Percentiles rank a stretch among this genome's conserved stretches.
Conservation (phyloP, 35 echinoderm and acorn worm genomes). For the Heliocidaris erythrogramma region DNA sequence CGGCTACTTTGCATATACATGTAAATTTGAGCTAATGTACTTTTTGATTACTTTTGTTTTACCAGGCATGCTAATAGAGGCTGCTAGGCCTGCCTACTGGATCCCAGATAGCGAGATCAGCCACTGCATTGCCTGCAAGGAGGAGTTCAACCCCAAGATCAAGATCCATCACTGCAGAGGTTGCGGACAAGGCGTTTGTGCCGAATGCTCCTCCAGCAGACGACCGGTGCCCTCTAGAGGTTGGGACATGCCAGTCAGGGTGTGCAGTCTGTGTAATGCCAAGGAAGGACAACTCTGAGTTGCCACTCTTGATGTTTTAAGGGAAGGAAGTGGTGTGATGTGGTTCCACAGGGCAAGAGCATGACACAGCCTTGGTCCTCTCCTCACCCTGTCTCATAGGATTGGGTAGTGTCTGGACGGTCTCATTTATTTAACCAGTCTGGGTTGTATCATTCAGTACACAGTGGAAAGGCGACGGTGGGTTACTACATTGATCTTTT, state of each 20-base stretch:
- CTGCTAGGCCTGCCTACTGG: constrained; percentile 95
- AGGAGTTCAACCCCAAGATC: constrained; percentile 81
- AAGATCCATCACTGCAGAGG: constrained; percentile 92
- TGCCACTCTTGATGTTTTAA: background rate
- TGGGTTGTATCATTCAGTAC: background rate
- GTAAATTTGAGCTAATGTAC: no score
- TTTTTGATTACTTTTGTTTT: background rate
- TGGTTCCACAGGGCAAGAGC: background rate
- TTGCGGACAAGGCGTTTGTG: constrained; percentile 90
- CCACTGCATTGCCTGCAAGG: constrained; percentile 74
- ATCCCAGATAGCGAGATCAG: constrained; percentile 89
- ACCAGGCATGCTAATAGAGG: constrained; percentile 85
- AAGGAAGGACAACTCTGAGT: constrained; percentile 62
- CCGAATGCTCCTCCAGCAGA: constrained; percentile 67
- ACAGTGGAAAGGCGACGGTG: background rate
- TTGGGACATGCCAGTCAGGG: constrained; percentile 90
- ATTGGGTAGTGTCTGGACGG: background rate
- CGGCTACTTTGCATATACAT: no score
- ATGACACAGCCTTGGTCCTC: background rate
- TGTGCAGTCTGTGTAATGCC: constrained; percentile 80
- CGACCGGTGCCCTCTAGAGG: constrained; percentile 88
- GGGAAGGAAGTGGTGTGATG: background rate
- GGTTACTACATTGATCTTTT: no score
- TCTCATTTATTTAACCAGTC: background rate
- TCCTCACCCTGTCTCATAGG: background rate